A percentile compares a stretch with the other conserved stretches of the same genome.
These are phyloP conservation scores for Asobara japonica DNA, from an alignment of 1,140 invertebrate genomes.

Conservation along the genomic window DNA sequence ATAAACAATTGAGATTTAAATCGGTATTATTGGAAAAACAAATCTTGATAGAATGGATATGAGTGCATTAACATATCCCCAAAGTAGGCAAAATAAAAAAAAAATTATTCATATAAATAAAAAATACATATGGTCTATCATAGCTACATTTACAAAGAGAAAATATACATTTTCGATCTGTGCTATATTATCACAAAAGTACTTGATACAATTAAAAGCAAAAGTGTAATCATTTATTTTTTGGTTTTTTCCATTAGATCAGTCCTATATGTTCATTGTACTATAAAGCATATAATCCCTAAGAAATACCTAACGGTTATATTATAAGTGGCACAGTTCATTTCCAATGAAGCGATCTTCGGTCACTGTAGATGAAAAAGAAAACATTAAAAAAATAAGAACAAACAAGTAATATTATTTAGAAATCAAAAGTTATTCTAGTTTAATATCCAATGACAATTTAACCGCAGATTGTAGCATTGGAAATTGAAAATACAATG, in stretches of 20 bases:
- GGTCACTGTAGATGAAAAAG: not conserved
- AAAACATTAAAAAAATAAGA: too few relatives aligned
- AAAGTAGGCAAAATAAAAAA: not conserved
- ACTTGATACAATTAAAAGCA: not conserved
- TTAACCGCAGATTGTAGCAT: not conserved
- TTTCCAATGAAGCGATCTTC: slow-evolving; percentile 6
- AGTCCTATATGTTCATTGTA: slow-evolving; percentile 1
- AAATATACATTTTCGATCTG: slow-evolving; percentile 1
- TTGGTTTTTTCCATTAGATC: not conserved
- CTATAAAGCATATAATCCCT: not conserved
- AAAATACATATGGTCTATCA: not conserved
- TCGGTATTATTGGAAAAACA: not conserved
- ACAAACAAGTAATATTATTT: too few relatives aligned
- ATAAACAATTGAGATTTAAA: not conserved
- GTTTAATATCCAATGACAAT: not conserved
- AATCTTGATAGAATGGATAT: not conserved
- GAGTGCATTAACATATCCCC: not conserved
- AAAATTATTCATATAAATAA: not conserved
- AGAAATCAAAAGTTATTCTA: not conserved
- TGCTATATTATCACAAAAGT: not conserved
- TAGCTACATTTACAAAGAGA: not conserved
- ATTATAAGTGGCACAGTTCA: slow-evolving; percentile 12
- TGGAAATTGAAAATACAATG: not conserved
- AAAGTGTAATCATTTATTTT: not conserved
- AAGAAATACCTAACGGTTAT: slow-evolving; percentile 1